Base-by-base conservation (phyloP, 2,888 invertebrate species). In the Cyrtodaria siliqua region DNA sequence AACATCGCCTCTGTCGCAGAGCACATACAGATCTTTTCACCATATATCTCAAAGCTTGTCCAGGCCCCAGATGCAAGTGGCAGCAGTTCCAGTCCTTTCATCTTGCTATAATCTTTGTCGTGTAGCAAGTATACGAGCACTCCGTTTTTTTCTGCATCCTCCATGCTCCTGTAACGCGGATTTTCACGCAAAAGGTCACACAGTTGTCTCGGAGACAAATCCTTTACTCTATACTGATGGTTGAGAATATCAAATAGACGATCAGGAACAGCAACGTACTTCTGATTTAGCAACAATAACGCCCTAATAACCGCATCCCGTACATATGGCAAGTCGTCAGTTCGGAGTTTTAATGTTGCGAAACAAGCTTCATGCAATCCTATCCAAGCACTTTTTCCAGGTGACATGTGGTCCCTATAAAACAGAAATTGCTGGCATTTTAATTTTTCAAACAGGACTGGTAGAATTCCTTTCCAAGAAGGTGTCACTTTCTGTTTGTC, bases 11-110 rank as follows among this genome's bases (percentile, higher is more conserved):
- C 66, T 14, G 26, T 40, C 40, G 47, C 27, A 2, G 60, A 14
- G 33, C 56, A 60, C 0, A 66, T 12, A 33, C 20, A 61, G 1
- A 72, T 33, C 14, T 23, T 18, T 12, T 40, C 4, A 24, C 40
- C 18, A 8, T 33, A 12, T 33, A 49, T 38, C 1, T 24, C 14
- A 52, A 80, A 80, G 20, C 24, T 38, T 50, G 24, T 26, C 59
- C 87, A 88, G 9, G 68, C 74, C 1, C 84, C 84, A 60, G 84
- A 77, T 16, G 82, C 79, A 26, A 89, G 68, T 20, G 87, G 89
- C 14, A 89, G 73, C 23, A 89, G 70, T 23, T 80, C 60, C 4
- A 89, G 62, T 1, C 80, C 86, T 44, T 83, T 60, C 9, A 88
- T 62, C 6, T 55, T 18, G 23, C 2, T 27, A 33, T 57, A 67